Evolutionary conservation across 1,140 invertebrate genomes (phyloP).

Genomic region (Pygmarrhopalites habei): DNA sequence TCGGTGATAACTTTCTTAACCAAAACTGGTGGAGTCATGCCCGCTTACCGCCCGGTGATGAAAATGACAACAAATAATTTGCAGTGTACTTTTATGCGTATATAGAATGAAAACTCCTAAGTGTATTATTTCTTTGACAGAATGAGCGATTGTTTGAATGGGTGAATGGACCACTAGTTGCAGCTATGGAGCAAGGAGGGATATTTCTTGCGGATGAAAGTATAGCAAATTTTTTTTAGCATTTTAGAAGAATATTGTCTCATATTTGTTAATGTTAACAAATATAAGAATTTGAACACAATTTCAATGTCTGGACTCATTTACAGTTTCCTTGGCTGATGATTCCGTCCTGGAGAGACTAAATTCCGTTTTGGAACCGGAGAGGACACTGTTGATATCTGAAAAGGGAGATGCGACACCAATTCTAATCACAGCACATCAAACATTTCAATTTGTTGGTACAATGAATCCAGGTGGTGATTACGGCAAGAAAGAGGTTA

Average conservation of each 20-base stretch:
- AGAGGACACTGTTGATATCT: conserved; percentile 79
- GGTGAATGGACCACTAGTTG: conserved; percentile 91
- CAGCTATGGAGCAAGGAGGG: conserved; percentile 78
- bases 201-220: conserved; percentile 97
- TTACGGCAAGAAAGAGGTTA: conserved; percentile 95
- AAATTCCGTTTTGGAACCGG: conserved; percentile 93
- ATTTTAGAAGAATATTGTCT: too few species aligned
- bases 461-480: conserved; percentile 99
- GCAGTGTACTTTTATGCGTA: too few species aligned
- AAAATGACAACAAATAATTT: too few species aligned
- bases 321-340: conserved; percentile 96
- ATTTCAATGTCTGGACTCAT: too few species aligned
- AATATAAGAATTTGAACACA: too few species aligned
- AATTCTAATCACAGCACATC: conserved; percentile 60
- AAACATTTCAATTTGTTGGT: conserved; percentile 83
- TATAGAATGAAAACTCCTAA: too few species aligned
- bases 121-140: too few species aligned
- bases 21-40: too few species aligned
- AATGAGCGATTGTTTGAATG: conserved; percentile 80
- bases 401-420: conserved; percentile 65
- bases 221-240: too few species aligned
- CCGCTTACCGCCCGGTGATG: too few species aligned
- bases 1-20: too few species aligned
- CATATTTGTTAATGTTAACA: too few species aligned
- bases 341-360: conserved; percentile 96